Conservation (phyloP, 2,888 invertebrate species). For the Frankliniella fusca region DNA sequence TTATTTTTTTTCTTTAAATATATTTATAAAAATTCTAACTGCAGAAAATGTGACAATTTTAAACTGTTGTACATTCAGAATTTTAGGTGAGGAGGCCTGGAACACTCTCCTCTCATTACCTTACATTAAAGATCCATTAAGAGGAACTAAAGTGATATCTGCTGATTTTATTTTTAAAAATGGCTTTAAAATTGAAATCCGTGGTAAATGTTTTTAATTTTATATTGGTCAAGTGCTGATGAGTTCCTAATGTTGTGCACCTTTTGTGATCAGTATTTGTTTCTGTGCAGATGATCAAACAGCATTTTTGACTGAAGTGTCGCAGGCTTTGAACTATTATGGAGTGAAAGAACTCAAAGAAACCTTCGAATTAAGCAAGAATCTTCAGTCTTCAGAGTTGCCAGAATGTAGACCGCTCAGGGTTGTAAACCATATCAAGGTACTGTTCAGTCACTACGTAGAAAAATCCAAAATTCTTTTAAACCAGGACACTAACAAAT, state of each 20-base stretch:
- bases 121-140: neutral
- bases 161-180: slow-evolving; percentile 39
- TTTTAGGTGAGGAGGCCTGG: slow-evolving; percentile 34
- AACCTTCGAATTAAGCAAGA: slow-evolving; percentile 35
- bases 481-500: neutral
- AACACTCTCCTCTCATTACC: slow-evolving; percentile 31
- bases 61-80: slow-evolving; percentile 30
- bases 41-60: neutral
- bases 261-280: neutral
- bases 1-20: slow-evolving; percentile 32
- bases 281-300: slow-evolving; percentile 15
- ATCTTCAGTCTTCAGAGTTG: slow-evolving; percentile 32
- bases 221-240: slow-evolving; percentile 12
- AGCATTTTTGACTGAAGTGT: slow-evolving; percentile 37
- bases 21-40: slow-evolving; percentile 29
- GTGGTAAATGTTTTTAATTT: neutral
- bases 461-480: neutral
- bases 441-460: slow-evolving; percentile 30
- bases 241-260: slow-evolving; percentile 22
- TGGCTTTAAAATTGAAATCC: slow-evolving; percentile 39
- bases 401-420: slow-evolving; percentile 37
- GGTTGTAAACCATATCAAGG: slow-evolving; percentile 37
- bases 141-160: slow-evolving; percentile 34
- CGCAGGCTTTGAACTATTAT: slow-evolving; percentile 36
- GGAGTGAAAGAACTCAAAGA: slow-evolving; percentile 39